Conservation (phyloP, 1,140 invertebrate genomes). For the Neuroterus valhalla region DNA sequence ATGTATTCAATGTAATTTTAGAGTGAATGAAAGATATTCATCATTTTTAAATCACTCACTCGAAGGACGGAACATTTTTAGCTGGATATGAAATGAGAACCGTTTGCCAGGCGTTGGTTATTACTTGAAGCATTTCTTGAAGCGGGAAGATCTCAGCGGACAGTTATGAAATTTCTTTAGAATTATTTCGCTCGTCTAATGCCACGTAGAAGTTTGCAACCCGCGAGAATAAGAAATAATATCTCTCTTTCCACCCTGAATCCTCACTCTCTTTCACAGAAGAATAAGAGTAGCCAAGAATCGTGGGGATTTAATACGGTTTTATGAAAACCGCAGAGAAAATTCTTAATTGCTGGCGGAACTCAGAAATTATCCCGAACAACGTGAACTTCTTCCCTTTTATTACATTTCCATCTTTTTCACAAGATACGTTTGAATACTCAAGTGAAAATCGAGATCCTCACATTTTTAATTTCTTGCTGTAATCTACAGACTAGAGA, state of each 20-base stretch:
- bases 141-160: slow-evolving; percentile 51
- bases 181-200: slow-evolving; percentile 70
- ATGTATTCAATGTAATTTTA: too few relatives aligned
- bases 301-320: slow-evolving; percentile 62
- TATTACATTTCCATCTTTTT: slow-evolving; percentile 54
- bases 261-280: slow-evolving; percentile 5
- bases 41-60: too few relatives aligned
- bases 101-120: slow-evolving; percentile 46
- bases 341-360: slow-evolving; percentile 66
- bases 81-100: slow-evolving; percentile 47
- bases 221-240: slow-evolving; percentile 69
- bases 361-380: slow-evolving; percentile 58
- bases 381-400: slow-evolving; percentile 59
- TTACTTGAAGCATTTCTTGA: slow-evolving; percentile 54
- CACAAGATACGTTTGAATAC: neutral
- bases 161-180: slow-evolving; percentile 74
- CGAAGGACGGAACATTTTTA: neutral
- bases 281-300: slow-evolving; percentile 14
- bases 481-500: too few relatives aligned
- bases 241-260: slow-evolving; percentile 53
- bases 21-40: too few relatives aligned
- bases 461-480: too few relatives aligned
- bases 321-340: slow-evolving; percentile 67
- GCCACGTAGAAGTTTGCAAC: slow-evolving; percentile 50
- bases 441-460: too few relatives aligned